Conservation (phyloP, 2,113 vertebrate species). For the Notothenia rossii region DNA sequence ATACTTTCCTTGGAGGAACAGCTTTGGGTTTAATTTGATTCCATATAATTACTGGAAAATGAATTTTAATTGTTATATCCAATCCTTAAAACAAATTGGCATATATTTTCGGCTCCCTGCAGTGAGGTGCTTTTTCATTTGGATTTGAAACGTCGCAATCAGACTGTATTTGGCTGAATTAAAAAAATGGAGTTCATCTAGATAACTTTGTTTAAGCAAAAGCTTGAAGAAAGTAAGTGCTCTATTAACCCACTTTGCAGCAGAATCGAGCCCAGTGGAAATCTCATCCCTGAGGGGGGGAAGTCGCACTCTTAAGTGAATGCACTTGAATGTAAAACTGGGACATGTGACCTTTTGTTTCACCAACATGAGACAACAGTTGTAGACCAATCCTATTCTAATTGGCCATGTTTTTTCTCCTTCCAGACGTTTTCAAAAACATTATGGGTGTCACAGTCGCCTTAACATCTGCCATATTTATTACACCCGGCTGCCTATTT, state of each 20-base stretch:
- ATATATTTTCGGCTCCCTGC: conserved; percentile 41
- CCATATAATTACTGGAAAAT: conserved; percentile 79
- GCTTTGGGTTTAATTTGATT: conserved; percentile 78
- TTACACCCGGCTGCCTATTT: conserved; percentile 52
- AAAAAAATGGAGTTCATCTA: conserved; percentile 54
- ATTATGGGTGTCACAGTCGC: conserved; percentile 35
- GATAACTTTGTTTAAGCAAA: conserved; percentile 56
- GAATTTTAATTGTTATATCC: conserved; percentile 78
- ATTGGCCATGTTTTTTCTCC: conserved; percentile 33
- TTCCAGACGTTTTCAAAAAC: conserved; percentile 23
- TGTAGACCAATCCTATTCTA: conserved; percentile 18
- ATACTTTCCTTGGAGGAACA: conserved; percentile 70
- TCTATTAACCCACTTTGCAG: conserved; percentile 63
- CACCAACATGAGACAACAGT: neutral
- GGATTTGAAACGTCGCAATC: conserved; percentile 38
- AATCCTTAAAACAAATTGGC: conserved; percentile 66
- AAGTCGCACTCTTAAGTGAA: conserved; percentile 1
- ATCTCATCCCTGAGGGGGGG: conserved; percentile 7
- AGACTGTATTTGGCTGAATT: conserved; percentile 48
- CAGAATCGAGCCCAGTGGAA: conserved; percentile 33
- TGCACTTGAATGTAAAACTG: conserved; percentile 29
- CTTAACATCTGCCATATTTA: conserved; percentile 51
- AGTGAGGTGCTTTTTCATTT: conserved; percentile 55
- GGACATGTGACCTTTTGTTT: conserved; percentile 29
- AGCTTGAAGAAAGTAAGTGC: conserved; percentile 48